Evolutionary conservation across 2,797 vertebrate species (phyloP).

Genomic region (Hephaestus fuliginosus): DNA sequence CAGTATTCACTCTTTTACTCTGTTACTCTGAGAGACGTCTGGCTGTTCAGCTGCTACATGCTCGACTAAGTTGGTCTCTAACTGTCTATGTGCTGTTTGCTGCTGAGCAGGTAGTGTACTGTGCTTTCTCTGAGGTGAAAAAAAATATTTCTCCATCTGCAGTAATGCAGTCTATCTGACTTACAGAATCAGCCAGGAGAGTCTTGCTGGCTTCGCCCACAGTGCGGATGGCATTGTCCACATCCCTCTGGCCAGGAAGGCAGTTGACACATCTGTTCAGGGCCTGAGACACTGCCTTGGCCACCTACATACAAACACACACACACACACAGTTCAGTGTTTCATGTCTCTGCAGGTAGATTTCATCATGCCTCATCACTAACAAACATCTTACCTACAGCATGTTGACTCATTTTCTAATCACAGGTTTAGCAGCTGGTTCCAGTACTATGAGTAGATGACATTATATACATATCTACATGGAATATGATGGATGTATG

Average conservation of each 20-base stretch:
- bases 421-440: not conserved
- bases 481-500: not conserved
- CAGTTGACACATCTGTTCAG: slow-evolving; percentile 95
- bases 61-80: too few relatives aligned
- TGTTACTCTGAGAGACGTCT: not conserved
- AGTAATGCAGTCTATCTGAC: slow-evolving; percentile 37
- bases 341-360: slow-evolving; percentile 11
- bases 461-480: not conserved
- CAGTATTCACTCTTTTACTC: too few relatives aligned
- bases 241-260: slow-evolving; percentile 95
- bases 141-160: not conserved
- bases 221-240: slow-evolving; percentile 94
- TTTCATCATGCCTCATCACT: not conserved
- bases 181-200: slow-evolving; percentile 91
- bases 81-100: not conserved
- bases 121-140: not conserved
- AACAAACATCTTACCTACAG: not conserved
- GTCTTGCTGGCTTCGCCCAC: slow-evolving; percentile 97
- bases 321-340: not conserved
- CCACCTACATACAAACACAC: slow-evolving; percentile 87
- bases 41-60: not conserved
- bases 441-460: too few relatives aligned
- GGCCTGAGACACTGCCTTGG: slow-evolving; percentile 96
- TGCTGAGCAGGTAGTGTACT: not conserved
- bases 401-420: not conserved